phyloP scores from a whole-genome alignment of 2,797 vertebrate species.

The Sebastes vulpes region DNA sequence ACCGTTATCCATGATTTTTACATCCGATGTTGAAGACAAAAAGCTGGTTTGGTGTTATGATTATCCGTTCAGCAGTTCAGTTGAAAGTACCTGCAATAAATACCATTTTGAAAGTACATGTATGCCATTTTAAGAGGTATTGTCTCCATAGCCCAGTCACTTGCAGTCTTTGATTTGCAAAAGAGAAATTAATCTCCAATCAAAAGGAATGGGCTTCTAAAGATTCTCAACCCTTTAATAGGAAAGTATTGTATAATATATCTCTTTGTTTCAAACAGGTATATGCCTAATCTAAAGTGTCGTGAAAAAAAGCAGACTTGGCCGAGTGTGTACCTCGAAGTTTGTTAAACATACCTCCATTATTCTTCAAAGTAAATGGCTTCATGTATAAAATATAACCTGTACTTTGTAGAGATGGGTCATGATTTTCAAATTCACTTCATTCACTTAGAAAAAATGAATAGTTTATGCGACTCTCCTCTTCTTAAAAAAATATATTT shows the following conservation, averaged over 20 bases:
- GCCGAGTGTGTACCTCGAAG: too few relatives aligned
- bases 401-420: neutral
- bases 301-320: neutral
- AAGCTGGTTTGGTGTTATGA: neutral
- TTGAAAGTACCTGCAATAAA: neutral
- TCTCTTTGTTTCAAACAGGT: neutral
- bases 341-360: neutral
- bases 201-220: neutral
- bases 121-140: neutral
- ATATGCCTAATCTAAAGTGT: neutral
- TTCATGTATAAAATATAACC: neutral
- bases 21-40: too few relatives aligned
- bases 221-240: neutral
- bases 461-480: too few relatives aligned
- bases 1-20: too few relatives aligned
- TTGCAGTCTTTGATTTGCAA: neutral
- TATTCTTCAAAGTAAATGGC: neutral
- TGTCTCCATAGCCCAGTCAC: neutral
- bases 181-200: neutral
- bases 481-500: too few relatives aligned
- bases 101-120: neutral
- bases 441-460: too few relatives aligned
- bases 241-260: neutral
- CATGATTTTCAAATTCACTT: too few relatives aligned
- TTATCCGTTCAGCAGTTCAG: neutral